phyloP scores from a whole-genome alignment of 1,140 invertebrate species.

The Drosophila fuyamai region DNA sequence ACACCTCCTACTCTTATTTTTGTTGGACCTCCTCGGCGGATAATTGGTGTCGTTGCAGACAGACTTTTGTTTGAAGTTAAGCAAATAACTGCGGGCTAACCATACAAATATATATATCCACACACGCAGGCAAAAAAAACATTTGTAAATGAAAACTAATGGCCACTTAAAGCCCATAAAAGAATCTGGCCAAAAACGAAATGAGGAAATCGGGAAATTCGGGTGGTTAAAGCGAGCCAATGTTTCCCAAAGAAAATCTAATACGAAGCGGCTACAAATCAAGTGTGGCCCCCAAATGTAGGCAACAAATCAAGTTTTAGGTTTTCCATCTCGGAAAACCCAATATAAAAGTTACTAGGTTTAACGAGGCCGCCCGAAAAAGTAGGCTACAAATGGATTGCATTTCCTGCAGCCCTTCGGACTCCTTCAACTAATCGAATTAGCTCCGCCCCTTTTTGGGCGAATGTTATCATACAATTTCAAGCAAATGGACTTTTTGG shows the following conservation, averaged over 20 bases:
- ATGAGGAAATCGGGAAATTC: not conserved
- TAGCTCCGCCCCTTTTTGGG: constrained; percentile 4
- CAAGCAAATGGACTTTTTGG: not conserved
- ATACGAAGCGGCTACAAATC: constrained; percentile 14
- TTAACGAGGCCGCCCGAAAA: constrained; percentile 24
- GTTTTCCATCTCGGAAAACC: constrained; percentile 7
- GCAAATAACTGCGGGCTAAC: constrained; percentile 44
- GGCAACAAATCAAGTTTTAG: constrained; percentile 30
- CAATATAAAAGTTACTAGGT: constrained; percentile 25
- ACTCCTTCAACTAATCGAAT: constrained; percentile 36
- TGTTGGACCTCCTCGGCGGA: not conserved
- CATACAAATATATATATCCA: constrained; percentile 13
- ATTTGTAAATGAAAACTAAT: constrained; percentile 46
- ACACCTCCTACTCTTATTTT: not conserved
- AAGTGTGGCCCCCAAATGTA: constrained; percentile 21
- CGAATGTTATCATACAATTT: not conserved
- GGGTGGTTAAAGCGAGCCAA: not conserved
- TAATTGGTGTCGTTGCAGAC: constrained; percentile 38
- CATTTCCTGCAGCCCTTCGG: constrained; percentile 25
- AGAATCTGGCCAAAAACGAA: constrained; percentile 22
- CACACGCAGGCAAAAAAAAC: constrained; percentile 8
- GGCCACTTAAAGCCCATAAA: constrained; percentile 46
- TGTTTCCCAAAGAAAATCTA: not conserved
- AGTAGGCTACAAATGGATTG: constrained; percentile 42
- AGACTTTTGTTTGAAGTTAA: constrained; percentile 45